Conservation (phyloP, 1,140 invertebrate species). For the Platyscapa corneri region DNA sequence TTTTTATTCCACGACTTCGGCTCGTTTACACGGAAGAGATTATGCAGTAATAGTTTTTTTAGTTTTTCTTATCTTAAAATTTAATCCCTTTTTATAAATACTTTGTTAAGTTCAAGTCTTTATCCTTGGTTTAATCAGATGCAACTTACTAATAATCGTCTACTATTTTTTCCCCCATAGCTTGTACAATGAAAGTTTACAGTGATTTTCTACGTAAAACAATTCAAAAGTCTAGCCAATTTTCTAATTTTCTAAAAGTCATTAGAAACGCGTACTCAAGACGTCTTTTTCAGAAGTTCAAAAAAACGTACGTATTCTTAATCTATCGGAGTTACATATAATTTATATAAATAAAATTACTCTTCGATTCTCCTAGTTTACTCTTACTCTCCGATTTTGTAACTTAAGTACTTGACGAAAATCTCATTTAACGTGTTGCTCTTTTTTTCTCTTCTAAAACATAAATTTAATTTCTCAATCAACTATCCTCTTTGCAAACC, state of each 20-base stretch:
- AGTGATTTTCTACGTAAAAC: background rate
- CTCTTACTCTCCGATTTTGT: slow-evolving; percentile 14
- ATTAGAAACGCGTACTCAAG: too few relatives aligned
- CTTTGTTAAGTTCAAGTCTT: background rate
- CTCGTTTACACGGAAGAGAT: background rate
- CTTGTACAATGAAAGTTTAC: too few relatives aligned
- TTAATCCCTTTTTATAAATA: too few relatives aligned
- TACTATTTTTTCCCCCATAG: too few relatives aligned
- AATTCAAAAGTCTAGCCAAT: background rate
- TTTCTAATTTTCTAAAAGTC: background rate
- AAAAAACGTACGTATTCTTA: too few relatives aligned
- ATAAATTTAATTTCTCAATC: background rate
- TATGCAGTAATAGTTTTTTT: slow-evolving; percentile 21
- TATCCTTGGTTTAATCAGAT: background rate
- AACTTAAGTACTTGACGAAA: slow-evolving; percentile 26
- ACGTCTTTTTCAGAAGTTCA: too few relatives aligned
- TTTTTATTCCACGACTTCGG: background rate
- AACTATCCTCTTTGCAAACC: slow-evolving; percentile 23
- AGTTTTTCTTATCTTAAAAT: too few relatives aligned
- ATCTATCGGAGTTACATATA: background rate
- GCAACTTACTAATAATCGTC: background rate
- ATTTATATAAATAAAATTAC: slow-evolving; percentile 27
- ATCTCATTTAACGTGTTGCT: background rate
- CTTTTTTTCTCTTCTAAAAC: background rate
- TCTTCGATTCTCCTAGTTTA: slow-evolving; percentile 17